phyloP scores from a whole-genome alignment of 2,888 invertebrate species.

The Gibbula magus region DNA sequence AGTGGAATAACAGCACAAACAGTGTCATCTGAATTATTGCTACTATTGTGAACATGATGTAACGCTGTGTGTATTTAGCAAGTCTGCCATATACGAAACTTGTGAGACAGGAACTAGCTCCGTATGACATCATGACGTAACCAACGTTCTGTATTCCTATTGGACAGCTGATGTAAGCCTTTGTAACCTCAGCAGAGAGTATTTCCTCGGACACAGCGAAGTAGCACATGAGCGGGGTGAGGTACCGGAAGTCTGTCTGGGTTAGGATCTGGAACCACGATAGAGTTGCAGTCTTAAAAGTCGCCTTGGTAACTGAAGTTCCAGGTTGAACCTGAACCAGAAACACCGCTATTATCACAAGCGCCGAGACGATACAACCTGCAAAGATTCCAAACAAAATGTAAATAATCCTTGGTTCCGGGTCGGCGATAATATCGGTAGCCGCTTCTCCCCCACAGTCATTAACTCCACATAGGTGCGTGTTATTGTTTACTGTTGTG shows the following conservation, averaged over 20 bases:
- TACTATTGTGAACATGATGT: not conserved
- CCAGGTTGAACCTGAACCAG: not conserved
- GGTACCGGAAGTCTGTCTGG: not conserved
- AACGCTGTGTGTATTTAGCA: not conserved
- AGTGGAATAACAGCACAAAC: not conserved
- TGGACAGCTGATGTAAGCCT: not conserved
- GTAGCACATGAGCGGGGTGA: not conserved
- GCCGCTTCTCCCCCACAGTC: not conserved
- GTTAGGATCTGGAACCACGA: not conserved
- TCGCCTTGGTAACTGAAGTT: not conserved
- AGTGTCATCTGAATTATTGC: not conserved
- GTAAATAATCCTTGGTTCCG: not conserved
- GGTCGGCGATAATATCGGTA: not conserved
- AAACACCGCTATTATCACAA: not conserved
- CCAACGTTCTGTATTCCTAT: slow-evolving; percentile 4
- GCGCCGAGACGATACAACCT: not conserved
- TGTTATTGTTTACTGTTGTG: not conserved
- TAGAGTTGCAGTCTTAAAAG: not conserved
- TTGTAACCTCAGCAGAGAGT: not conserved
- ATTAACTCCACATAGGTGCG: not conserved
- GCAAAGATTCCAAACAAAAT: not conserved
- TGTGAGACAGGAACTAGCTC: not conserved
- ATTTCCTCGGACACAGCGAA: not conserved
- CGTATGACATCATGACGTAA: not conserved
- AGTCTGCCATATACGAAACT: not conserved